These are phyloP conservation scores for Aphidoletes aphidimyza DNA, from an alignment of 2,888 invertebrate genomes.

Conservation along the genomic window DNA sequence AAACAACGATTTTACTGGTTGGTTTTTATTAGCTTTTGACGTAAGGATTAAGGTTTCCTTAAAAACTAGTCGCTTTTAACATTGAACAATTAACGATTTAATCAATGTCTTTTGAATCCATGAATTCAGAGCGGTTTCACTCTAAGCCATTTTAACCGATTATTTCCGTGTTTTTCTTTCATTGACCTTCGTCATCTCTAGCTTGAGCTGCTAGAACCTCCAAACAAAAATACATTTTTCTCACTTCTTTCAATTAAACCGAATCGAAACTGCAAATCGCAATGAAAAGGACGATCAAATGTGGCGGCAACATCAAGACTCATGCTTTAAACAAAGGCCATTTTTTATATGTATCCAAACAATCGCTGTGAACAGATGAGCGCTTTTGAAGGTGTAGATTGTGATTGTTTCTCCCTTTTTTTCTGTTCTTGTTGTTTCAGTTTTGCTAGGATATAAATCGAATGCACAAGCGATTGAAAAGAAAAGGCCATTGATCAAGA, in stretches of 20 bases:
- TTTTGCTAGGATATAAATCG: constrained; percentile 32
- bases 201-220: background rate
- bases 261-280: background rate
- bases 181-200: background rate
- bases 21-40: too few relatives aligned
- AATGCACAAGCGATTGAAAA: background rate
- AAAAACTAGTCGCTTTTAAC: too few relatives aligned
- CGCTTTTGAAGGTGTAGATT: constrained; percentile 44
- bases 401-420: background rate
- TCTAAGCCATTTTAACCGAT: background rate
- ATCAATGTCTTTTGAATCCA: too few relatives aligned
- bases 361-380: constrained; percentile 36
- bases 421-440: background rate
- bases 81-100: too few relatives aligned
- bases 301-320: constrained; percentile 6
- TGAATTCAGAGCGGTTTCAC: too few relatives aligned
- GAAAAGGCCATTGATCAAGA: constrained; percentile 41
- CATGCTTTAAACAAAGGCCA: background rate
- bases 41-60: too few relatives aligned
- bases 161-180: background rate
- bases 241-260: background rate
- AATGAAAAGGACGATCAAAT: background rate
- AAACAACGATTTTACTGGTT: background rate
- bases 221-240: background rate
- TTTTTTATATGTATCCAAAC: too few relatives aligned